phyloP scores from a whole-genome alignment of 2,113 vertebrate species.

The Rafetus swinhoei region DNA sequence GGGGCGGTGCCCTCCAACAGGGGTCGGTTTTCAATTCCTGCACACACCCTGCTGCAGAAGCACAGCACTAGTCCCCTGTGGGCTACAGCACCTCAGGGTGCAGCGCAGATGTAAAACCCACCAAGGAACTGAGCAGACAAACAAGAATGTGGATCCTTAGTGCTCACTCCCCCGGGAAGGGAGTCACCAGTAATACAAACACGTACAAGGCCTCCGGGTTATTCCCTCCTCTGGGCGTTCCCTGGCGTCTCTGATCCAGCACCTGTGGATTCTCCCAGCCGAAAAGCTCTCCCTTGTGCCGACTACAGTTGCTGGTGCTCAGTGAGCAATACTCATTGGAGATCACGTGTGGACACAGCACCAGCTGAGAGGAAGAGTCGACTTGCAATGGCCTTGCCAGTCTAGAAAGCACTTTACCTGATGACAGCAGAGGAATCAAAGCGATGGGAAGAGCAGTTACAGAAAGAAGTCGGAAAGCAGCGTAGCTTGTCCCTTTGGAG shows the following conservation, averaged over 20 bases:
- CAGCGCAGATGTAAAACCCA: neutral
- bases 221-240: slow-evolving; percentile 15
- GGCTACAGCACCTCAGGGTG: neutral
- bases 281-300: slow-evolving; percentile 28
- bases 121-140: neutral
- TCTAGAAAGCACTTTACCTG: slow-evolving; percentile 27
- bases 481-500: neutral
- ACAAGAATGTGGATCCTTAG: neutral
- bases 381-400: slow-evolving; percentile 48
- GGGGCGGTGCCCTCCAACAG: too few relatives aligned
- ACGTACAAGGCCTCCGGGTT: neutral
- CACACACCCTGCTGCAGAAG: neutral
- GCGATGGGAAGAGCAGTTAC: neutral
- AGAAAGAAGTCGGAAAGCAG: slow-evolving; percentile 11
- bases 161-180: neutral
- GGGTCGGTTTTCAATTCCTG: too few relatives aligned
- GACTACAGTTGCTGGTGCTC: slow-evolving; percentile 37
- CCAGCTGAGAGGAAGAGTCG: slow-evolving; percentile 53
- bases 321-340: slow-evolving; percentile 56
- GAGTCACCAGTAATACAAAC: neutral
- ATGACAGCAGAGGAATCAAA: neutral
- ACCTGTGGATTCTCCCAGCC: slow-evolving; percentile 44
- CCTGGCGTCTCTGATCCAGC: neutral
- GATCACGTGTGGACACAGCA: slow-evolving; percentile 38
- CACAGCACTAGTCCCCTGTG: neutral